phyloP scores from a whole-genome alignment of 2,797 vertebrate genomes.

The Tauraco hartlaubi region DNA sequence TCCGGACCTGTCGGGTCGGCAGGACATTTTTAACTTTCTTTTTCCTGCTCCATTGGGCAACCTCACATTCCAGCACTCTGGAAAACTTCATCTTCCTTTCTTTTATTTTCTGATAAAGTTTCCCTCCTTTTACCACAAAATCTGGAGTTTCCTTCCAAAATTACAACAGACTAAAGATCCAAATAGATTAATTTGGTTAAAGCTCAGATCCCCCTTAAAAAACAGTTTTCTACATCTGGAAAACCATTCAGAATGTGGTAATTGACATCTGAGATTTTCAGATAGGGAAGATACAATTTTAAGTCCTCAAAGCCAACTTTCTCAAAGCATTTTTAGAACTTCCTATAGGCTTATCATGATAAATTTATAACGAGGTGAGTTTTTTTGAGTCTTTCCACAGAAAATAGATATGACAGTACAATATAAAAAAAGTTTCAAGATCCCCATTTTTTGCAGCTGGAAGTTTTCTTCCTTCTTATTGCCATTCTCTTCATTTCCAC shows the following conservation, averaged over 20 bases:
- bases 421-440: background rate
- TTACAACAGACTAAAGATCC: background rate
- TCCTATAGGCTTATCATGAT: background rate
- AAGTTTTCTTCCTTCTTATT: background rate
- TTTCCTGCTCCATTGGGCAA: background rate
- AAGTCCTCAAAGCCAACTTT: background rate
- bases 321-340: background rate
- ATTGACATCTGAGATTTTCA: background rate
- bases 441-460: background rate
- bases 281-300: background rate
- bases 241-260: background rate
- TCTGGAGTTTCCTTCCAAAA: background rate
- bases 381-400: background rate
- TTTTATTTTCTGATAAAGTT: background rate
- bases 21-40: slow-evolving; percentile 46
- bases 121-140: background rate
- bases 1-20: too few species aligned
- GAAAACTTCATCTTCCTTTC: background rate
- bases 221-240: background rate
- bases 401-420: background rate
- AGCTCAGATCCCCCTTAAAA: background rate
- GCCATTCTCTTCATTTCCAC: background rate
- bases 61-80: background rate
- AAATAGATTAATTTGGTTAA: background rate
- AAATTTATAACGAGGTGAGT: background rate